Evolutionary conservation across 2,888 invertebrate genomes (phyloP).

Genomic region (Trachelus iudaicus): DNA sequence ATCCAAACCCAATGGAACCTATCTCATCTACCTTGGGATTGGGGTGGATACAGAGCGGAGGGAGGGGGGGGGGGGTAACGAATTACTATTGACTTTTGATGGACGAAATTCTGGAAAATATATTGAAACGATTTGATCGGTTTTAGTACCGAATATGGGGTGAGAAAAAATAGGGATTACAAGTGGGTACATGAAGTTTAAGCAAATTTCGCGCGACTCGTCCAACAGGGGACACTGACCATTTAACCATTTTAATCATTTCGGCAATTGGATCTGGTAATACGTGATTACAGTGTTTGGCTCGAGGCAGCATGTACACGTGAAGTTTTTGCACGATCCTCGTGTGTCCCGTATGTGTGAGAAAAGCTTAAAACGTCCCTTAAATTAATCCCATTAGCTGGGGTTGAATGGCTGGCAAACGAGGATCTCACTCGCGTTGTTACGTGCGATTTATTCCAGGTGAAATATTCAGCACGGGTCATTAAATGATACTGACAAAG

Average conservation of each 20-base stretch:
- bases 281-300: slow-evolving; percentile 51
- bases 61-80: not conserved
- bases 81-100: not conserved
- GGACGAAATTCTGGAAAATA: not conserved
- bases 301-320: slow-evolving; percentile 36
- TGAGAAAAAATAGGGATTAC: not conserved
- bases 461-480: slow-evolving; percentile 59
- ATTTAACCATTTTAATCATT: slow-evolving; percentile 19
- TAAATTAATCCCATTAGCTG: slow-evolving; percentile 64
- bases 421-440: slow-evolving; percentile 60
- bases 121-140: not conserved
- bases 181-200: not conserved
- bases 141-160: not conserved
- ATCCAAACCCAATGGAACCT: slow-evolving; percentile 31
- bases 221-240: not conserved
- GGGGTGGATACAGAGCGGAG: not conserved
- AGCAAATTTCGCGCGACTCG: not conserved
- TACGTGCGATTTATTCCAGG: slow-evolving; percentile 63
- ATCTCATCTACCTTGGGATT: not conserved
- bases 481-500: slow-evolving; percentile 47
- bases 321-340: slow-evolving; percentile 62
- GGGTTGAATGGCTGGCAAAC: slow-evolving; percentile 61
- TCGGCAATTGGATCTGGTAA: slow-evolving; percentile 59
- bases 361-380: slow-evolving; percentile 64
- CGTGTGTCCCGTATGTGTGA: slow-evolving; percentile 42